Base-by-base conservation (phyloP, 2,888 invertebrate species). In the Chouioia cunea region DNA sequence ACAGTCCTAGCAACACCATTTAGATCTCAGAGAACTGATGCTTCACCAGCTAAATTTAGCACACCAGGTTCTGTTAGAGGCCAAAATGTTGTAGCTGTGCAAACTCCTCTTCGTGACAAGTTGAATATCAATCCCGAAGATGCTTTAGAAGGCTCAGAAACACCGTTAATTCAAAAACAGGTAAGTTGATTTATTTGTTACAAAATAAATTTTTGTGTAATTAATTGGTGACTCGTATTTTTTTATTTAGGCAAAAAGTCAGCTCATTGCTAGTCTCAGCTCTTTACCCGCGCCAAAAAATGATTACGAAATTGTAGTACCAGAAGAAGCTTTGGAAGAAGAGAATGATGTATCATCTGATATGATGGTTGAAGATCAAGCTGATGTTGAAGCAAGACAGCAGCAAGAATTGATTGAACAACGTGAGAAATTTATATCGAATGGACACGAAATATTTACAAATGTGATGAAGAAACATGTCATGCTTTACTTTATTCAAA, bases 241-340 rank as follows among this genome's bases (percentile, higher is more conserved):
- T 71, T 73, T 70, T 69, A 60, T 78, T 76, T 81, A 90, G 84
- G 75, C 89, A 44, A 93, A 93, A 81, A 91, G 92, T 65, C 91
- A 93, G 65, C 88, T 97, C 22, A 91, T 93, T 53, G 90, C 90
- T 74, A 94, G 95, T 0, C 87, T 99, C 27, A 91, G 92, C 23
- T 87, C 92, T 0, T 87, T 99, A 70, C 99, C 99, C 1, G 86
- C 91, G 1, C 99, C 99, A 0, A 93, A 94, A 77, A 99, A 99
- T 84, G 99, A 99, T 87, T 99, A 97, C 85, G 99, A 99, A 88
- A 97, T 99, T 80, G 97, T 99, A 52, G 95, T 98, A 15, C 97
- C 98, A 0, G 97, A 97, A 74, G 90, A 92, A 65, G 93, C 93
- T 65, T 88, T 87, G 22, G 87, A 88, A 16, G 87, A 88, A 72